Evolutionary conservation across 1,140 invertebrate species (phyloP).

Genomic region (Melanaphis sacchari): DNA sequence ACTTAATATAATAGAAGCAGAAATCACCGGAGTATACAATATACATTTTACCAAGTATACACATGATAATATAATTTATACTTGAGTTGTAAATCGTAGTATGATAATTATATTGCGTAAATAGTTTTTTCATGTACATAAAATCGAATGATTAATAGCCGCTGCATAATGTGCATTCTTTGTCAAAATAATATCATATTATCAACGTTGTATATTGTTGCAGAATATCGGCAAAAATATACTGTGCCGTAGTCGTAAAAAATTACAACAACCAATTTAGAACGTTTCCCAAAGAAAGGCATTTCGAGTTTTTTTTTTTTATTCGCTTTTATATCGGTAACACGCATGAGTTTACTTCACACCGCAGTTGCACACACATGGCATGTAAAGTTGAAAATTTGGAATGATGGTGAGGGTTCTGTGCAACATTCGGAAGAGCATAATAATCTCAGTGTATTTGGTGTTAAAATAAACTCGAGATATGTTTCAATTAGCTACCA

Average conservation of each 20-base stretch:
- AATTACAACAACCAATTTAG: not conserved
- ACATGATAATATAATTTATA: not conserved
- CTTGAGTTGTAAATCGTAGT: not conserved
- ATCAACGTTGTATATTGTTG: not conserved
- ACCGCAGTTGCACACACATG: too few relatives aligned
- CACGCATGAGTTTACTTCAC: too few relatives aligned
- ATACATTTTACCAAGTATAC: not conserved
- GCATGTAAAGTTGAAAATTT: not conserved
- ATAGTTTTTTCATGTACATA: not conserved
- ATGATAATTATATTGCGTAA: not conserved
- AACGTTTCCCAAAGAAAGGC: not conserved
- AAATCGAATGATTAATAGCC: not conserved
- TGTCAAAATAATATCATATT: too few relatives aligned
- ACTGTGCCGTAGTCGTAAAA: not conserved
- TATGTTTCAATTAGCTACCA: not conserved
- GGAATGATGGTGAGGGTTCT: not conserved
- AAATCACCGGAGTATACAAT: too few relatives aligned
- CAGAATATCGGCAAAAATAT: not conserved
- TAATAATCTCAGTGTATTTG: too few relatives aligned
- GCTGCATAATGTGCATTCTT: too few relatives aligned
- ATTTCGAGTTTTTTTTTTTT: not conserved
- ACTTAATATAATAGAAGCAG: not conserved
- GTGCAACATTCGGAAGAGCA: not conserved
- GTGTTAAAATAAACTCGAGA: not conserved
- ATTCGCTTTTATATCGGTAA: not conserved